Base-by-base conservation (phyloP, 2,888 invertebrate genomes). In the Nomada fucata region DNA sequence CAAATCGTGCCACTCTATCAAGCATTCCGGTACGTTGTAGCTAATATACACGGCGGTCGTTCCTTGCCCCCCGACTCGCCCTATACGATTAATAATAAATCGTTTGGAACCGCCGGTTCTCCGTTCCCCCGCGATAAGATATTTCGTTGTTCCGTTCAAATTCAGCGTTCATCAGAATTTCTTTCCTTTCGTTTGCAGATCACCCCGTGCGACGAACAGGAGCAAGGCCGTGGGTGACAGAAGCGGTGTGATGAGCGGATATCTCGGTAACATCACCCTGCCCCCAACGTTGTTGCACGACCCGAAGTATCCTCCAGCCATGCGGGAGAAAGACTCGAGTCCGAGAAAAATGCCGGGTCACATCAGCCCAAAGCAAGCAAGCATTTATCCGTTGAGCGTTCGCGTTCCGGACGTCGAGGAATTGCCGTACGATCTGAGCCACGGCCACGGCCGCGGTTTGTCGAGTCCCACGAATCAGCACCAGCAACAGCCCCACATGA, bases 271-370 rank as follows among this genome's bases (percentile, higher is more conserved):
- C 84, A 92, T 94, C 94, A 94, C 94, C 94, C 91, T 92, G 94
- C 90, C 93, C 94, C 91, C 93, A 92, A 84, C 92, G 86, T 90
- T 90, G 88, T 89, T 92, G 86, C 92, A 91, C 91, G 91, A 92
- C 89, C 92, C 92, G 79, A 92, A 92, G 85, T 93, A 92, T 87
- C 92, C 92, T 82, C 92, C 95, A 95, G 97, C 95, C 94, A 97
- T 97, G 96, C 96, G 98, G 95, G 98, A 98, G 95, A 98, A 98
- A 95, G 97, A 98, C 95, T 97, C 97, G 94, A 97, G 97, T 94
- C 98, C 97, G 94, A 96, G 97, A 94, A 97, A 97, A 95, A 97
- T 97, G 96, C 95, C 96, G 86, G 95, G 95, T 73, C 95, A 95
- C 92, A 95, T 95, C 88, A 96, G 96, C 91, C 96, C 96, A 77